Conservation (phyloP, 2,113 vertebrate genomes). For the Bubalus kerabau region DNA sequence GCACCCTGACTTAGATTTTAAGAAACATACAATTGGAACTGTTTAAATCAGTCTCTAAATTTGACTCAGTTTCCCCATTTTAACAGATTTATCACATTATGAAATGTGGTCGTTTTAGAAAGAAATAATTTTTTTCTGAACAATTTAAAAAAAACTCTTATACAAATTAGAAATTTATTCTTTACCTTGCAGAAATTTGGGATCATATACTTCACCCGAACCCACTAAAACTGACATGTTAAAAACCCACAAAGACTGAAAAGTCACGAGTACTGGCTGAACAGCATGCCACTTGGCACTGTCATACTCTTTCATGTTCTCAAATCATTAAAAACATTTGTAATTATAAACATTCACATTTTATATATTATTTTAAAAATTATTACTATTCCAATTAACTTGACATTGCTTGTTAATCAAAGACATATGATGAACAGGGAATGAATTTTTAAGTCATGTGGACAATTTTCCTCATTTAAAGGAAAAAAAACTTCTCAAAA, state of each 20-base stretch:
- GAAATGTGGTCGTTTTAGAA: not conserved
- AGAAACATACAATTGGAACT: constrained; percentile 31
- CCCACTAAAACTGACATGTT: not conserved
- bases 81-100: not conserved
- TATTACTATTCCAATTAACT: not conserved
- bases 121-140: constrained; percentile 16
- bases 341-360: not conserved
- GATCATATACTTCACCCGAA: not conserved
- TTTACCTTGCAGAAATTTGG: not conserved
- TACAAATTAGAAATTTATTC: not conserved
- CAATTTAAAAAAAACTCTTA: not conserved
- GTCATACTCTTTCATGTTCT: not conserved
- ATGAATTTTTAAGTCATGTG: not conserved
- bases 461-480: not conserved
- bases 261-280: not conserved
- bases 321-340: not conserved
- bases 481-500: not conserved
- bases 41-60: constrained; percentile 38
- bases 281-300: not conserved
- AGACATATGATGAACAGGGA: not conserved
- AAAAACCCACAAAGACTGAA: not conserved
- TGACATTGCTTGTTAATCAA: constrained; percentile 3
- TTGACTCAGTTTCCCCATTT: constrained; percentile 24
- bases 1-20: constrained; percentile 53
- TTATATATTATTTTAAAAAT: not conserved